Base-by-base conservation (phyloP, 2,113 vertebrate species). In the Lates calcarifer region DNA sequence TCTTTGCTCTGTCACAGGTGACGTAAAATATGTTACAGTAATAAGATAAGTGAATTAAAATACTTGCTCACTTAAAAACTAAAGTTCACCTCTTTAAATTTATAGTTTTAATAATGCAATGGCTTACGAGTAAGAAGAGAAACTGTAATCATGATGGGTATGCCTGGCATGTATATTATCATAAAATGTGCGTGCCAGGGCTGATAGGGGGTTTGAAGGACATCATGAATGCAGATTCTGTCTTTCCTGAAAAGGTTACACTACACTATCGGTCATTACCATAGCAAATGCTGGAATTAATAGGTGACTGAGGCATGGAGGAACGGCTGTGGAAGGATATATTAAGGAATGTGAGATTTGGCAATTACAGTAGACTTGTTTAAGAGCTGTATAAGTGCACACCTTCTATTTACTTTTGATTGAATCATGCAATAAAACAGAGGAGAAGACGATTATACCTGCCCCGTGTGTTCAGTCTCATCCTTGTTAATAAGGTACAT, bases 401-500 rank as follows among this genome's bases (percentile, higher is more conserved):
- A 56, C 17, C 5, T 51, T 41, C 24, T 64, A 68, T 66, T 65
- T 1, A 41, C 49, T 65, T 65, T 66, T 64, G 47, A 70, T 14
- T 60, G 62, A 43, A 80, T 62, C 28, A 55, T 35, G 65, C 31
- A 67, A 65, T 74, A 18, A 62, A 74, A 87, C 5, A 77, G 11
- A 67, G 73, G 56, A 68, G 41, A 70, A 6, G 65, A 77, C 7
- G 10, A 45, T n/a, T 60, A 61, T 94, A 95, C 95, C 94, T 95
- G 94, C 49, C 95, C 94, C 0, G 95, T 95, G 81, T 95, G 94
- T 76, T 95, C 95, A 0, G 95, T 95, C 62, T 95, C 94, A 82
- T 95, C 94, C 81, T 95, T 95, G 89, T 94, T 95, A 72, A 95
- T 95, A 55, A 95, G 93, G 81, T 95, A 94, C 94, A 95, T 95